These are phyloP conservation scores for Calypte anna DNA, from an alignment of 2,113 vertebrate species.

Conservation along the genomic window DNA sequence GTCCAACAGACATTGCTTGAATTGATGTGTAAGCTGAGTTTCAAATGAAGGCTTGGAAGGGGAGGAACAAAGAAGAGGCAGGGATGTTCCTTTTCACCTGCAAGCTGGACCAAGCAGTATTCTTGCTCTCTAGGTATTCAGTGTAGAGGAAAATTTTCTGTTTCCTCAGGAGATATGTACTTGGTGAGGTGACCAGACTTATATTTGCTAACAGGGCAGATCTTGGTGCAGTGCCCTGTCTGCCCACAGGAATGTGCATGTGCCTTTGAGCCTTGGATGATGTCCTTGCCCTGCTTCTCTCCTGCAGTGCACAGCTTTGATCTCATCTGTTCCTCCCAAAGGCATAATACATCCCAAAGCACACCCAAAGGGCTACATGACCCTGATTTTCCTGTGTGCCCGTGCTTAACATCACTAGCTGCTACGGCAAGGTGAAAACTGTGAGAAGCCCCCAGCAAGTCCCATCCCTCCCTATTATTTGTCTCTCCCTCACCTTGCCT, in stretches of 20 bases:
- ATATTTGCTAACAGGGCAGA: not conserved
- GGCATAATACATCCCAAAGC: not conserved
- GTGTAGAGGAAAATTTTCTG: not conserved
- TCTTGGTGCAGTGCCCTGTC: not conserved
- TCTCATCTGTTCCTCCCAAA: not conserved
- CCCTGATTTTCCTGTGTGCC: not conserved
- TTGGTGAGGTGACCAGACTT: not conserved
- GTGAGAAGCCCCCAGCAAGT: not conserved
- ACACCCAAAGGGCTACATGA: not conserved
- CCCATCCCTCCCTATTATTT: not conserved
- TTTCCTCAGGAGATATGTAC: not conserved
- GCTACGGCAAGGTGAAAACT: not conserved
- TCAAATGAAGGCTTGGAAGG: not conserved
- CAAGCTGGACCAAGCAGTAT: not conserved
- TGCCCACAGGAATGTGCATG: not conserved
- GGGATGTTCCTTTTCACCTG: not conserved
- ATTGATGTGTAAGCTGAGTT: not conserved
- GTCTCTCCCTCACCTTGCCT: not conserved
- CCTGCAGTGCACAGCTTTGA: not conserved
- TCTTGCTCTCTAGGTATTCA: not conserved
- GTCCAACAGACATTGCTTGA: not conserved
- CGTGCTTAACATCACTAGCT: not conserved
- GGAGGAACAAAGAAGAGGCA: not conserved
- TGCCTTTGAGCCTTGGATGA: not conserved
- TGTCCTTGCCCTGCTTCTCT: not conserved